Conservation (phyloP, 2,113 vertebrate genomes). For the Datnioides undecimradiatus region DNA sequence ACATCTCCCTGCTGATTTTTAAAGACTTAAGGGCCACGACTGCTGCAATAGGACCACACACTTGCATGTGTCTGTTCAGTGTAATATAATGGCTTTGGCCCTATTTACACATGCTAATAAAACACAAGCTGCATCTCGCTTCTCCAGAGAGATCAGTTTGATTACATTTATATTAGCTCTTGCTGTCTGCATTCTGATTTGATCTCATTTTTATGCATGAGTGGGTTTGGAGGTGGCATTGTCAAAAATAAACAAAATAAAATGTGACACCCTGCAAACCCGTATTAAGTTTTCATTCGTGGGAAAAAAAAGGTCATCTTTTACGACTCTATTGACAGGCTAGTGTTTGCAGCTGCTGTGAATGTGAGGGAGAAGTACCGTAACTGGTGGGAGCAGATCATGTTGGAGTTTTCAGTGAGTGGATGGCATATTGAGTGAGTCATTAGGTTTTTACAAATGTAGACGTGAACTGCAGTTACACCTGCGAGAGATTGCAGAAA, state of each 20-base stretch:
- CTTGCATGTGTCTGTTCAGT: slow-evolving; percentile 12
- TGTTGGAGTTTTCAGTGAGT: background rate
- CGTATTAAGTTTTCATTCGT: background rate
- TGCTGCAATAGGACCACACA: slow-evolving; percentile 1
- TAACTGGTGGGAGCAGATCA: background rate
- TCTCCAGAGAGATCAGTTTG: background rate
- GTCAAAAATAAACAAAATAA: background rate
- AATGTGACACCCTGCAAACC: background rate
- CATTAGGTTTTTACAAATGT: slow-evolving; percentile 24
- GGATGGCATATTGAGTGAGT: slow-evolving; percentile 17
- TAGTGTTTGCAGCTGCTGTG: background rate
- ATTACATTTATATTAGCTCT: background rate
- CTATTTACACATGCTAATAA: slow-evolving; percentile 15
- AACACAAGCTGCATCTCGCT: background rate
- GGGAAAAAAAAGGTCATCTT: background rate
- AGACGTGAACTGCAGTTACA: slow-evolving; percentile 11
- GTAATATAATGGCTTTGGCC: slow-evolving; percentile 12
- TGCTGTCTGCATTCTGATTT: background rate
- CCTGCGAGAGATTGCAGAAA: background rate
- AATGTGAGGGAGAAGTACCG: background rate
- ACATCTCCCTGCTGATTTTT: slow-evolving; percentile 44
- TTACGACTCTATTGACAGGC: background rate
- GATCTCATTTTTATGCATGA: background rate
- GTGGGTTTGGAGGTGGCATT: background rate
- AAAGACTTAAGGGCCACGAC: slow-evolving; percentile 35